Evolutionary conservation across 2,113 vertebrate species (phyloP).

Genomic region (Paradoxurus hermaphroditus): DNA sequence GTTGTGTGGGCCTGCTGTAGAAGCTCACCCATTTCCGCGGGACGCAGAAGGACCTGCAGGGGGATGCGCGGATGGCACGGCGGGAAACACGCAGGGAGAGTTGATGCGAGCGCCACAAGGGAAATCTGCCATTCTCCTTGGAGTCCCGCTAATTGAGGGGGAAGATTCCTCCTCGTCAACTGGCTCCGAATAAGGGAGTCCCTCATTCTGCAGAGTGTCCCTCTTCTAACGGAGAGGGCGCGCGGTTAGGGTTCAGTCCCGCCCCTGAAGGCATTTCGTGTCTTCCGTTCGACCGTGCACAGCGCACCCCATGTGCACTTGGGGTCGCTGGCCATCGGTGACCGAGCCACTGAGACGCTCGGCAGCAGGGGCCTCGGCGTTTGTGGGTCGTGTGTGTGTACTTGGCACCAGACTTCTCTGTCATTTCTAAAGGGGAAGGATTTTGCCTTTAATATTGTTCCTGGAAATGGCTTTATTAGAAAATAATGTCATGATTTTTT

Average conservation of each 20-base stretch:
- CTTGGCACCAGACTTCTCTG: not conserved
- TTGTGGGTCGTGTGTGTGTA: rapidly evolving
- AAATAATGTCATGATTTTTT: not conserved
- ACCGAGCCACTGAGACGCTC: not conserved
- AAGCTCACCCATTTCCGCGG: rapidly evolving
- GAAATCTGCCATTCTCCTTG: rapidly evolving
- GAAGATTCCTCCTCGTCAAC: not conserved
- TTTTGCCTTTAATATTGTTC: not conserved
- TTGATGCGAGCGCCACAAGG: rapidly evolving
- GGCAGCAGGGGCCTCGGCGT: not conserved
- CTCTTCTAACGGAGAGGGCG: rapidly evolving
- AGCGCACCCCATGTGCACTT: rapidly evolving
- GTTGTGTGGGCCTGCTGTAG: not conserved
- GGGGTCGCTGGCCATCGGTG: not conserved
- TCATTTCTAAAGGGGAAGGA: not conserved
- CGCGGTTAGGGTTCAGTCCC: not conserved
- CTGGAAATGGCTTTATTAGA: not conserved
- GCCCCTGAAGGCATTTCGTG: rapidly evolving
- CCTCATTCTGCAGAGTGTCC: rapidly evolving
- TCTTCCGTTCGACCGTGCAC: rapidly evolving
- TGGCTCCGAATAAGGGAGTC: not conserved
- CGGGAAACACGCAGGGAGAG: rapidly evolving
- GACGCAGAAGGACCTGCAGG: rapidly evolving
- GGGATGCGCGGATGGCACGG: rapidly evolving
- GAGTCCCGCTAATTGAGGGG: rapidly evolving